A percentile compares a stretch with the other conserved stretches of the same genome.
Conservation (phyloP, 2,888 invertebrate genomes). For the Scelioninae gen. 2 region DNA sequence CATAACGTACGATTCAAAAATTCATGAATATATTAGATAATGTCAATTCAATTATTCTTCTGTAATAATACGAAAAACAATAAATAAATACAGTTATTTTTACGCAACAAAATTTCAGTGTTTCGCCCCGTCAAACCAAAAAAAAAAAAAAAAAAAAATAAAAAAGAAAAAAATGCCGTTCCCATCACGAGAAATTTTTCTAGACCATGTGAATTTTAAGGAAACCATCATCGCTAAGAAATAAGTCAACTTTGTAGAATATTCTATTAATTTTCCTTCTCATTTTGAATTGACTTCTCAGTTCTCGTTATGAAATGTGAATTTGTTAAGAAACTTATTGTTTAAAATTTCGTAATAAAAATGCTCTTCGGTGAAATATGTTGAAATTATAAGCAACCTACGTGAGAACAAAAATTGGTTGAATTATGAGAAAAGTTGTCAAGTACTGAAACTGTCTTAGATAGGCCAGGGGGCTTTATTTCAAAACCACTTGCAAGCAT, state of each 20-base stretch:
- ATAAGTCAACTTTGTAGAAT: neutral
- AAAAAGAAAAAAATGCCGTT: no score
- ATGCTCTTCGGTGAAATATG: conserved; percentile 3
- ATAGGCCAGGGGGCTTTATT: conserved; percentile 16
- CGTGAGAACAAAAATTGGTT: conserved; percentile 23
- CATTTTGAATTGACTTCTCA: neutral
- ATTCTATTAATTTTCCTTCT: conserved; percentile 7
- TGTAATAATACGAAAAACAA: no score
- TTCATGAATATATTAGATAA: no score
- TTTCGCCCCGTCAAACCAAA: no score
- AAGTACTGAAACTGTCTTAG: conserved; percentile 39
- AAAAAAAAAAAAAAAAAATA: no score
- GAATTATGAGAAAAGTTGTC: conserved; percentile 39
- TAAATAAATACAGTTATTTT: no score
- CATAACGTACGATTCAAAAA: no score
- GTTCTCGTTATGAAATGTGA: neutral
- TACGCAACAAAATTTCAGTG: no score
- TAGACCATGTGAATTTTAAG: conserved; percentile 29
- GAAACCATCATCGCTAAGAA: neutral
- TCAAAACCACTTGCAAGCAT: conserved; percentile 23
- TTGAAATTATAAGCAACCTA: conserved; percentile 18
- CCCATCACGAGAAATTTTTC: conserved; percentile 33
- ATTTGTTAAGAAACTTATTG: neutral
- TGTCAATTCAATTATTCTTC: no score
- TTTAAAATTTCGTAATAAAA: conserved; percentile 10